Evolutionary conservation across 1,140 invertebrate species (phyloP).

Genomic region (Metopolophium dirhodum): DNA sequence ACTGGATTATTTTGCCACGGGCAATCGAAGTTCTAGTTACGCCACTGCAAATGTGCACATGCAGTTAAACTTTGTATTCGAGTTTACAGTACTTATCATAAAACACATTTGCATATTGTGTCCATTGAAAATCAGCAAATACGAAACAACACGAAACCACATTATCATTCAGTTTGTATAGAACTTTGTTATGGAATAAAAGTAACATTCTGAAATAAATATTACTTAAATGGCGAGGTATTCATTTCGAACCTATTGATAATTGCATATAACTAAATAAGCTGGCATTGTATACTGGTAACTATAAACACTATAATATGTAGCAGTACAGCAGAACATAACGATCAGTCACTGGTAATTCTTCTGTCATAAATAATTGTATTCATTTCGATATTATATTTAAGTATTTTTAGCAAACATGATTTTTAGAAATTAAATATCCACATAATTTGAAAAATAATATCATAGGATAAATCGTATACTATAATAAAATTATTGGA

Average conservation of each 20-base stretch:
- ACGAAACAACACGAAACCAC: background rate
- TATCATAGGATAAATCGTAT: too few relatives aligned
- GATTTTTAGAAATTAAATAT: too few relatives aligned
- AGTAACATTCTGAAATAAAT: background rate
- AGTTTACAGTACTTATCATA: conserved; percentile 8
- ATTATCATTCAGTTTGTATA: background rate
- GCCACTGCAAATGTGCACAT: too few relatives aligned
- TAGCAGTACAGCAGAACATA: background rate
- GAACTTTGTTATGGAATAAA: background rate
- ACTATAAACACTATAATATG: background rate
- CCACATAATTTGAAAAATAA: too few relatives aligned
- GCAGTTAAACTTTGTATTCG: background rate
- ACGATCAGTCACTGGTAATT: background rate
- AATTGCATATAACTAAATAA: background rate
- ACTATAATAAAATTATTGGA: background rate
- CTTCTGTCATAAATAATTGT: background rate
- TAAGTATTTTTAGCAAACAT: too few relatives aligned
- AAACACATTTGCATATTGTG: background rate
- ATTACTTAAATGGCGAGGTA: background rate
- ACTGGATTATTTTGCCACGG: too few relatives aligned
- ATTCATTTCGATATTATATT: background rate
- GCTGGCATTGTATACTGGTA: background rate
- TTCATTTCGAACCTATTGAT: background rate
- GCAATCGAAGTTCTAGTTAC: too few relatives aligned
- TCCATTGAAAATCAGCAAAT: background rate